Conservation (phyloP, 2,888 invertebrate genomes). For the Campoplex capitator region DNA sequence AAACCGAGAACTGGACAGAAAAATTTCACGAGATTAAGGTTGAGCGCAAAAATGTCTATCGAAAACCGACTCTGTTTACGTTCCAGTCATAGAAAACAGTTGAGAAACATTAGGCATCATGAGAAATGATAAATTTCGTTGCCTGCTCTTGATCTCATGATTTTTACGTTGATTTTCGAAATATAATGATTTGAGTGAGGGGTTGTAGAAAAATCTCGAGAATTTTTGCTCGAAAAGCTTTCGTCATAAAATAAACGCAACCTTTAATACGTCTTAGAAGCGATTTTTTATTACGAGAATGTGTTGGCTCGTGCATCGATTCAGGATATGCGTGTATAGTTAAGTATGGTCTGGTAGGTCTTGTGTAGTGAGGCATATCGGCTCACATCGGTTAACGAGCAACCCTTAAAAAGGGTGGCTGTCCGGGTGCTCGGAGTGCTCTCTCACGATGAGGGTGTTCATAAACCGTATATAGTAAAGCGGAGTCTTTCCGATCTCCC, state of each 20-base stretch:
- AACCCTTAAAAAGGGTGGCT: constrained; percentile 66
- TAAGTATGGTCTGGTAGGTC: constrained; percentile 42
- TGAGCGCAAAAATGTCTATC: too few relatives aligned
- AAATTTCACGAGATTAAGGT: too few relatives aligned
- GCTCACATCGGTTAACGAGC: constrained; percentile 66
- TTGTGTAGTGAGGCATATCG: constrained; percentile 53
- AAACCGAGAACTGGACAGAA: too few relatives aligned
- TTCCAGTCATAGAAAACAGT: too few relatives aligned
- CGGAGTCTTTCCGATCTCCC: constrained; percentile 39
- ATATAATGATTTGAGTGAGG: neutral
- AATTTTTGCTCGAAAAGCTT: neutral
- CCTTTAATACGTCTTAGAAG: neutral
- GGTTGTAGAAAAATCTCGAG: neutral
- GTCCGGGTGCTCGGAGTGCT: neutral
- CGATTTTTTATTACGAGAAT: constrained; percentile 7
- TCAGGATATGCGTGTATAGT: neutral
- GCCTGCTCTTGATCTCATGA: neutral
- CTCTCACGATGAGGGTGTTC: constrained; percentile 40
- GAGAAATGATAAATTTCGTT: neutral
- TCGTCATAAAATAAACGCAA: neutral
- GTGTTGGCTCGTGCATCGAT: neutral
- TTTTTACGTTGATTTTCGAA: neutral
- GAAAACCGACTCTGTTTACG: too few relatives aligned
- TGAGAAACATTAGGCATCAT: too few relatives aligned
- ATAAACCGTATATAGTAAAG: neutral